Conservation (phyloP, 2,113 vertebrate species). For the Macquaria australasica region DNA sequence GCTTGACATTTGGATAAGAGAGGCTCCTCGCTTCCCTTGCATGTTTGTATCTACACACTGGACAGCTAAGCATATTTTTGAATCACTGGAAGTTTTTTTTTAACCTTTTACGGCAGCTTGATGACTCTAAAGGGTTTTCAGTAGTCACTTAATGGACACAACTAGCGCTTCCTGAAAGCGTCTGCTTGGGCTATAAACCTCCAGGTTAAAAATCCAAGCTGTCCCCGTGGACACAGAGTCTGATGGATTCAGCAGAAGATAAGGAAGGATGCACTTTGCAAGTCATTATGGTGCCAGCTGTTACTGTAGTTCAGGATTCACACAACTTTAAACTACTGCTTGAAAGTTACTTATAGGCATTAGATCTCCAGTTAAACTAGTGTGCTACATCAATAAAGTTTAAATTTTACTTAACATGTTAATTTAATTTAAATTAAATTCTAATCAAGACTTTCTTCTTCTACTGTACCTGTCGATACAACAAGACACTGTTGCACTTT, state of each 20-base stretch:
- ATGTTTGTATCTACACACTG: neutral
- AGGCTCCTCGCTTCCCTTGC: no score
- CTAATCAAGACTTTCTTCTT: neutral
- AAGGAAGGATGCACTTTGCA: slow-evolving; percentile 5
- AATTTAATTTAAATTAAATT: neutral
- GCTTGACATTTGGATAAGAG: no score
- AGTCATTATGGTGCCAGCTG: neutral
- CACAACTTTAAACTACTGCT: slow-evolving; percentile 11
- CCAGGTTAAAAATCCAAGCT: neutral
- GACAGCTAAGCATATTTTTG: neutral
- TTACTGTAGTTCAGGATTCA: slow-evolving; percentile 1
- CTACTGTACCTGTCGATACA: no score
- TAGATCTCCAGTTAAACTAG: neutral
- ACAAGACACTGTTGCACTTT: neutral
- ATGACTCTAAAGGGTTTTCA: neutral
- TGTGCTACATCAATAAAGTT: neutral
- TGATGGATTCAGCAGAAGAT: slow-evolving; percentile 38
- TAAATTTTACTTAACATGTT: neutral
- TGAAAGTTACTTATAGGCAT: neutral
- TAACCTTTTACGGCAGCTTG: neutral
- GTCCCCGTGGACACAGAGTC: neutral
- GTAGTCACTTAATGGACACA: neutral
- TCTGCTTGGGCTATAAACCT: neutral
- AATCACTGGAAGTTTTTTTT: neutral
- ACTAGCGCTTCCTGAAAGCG: neutral